These are phyloP conservation scores for Moxostoma hubbsi DNA, from an alignment of 2,797 vertebrate species.

Conservation along the genomic window DNA sequence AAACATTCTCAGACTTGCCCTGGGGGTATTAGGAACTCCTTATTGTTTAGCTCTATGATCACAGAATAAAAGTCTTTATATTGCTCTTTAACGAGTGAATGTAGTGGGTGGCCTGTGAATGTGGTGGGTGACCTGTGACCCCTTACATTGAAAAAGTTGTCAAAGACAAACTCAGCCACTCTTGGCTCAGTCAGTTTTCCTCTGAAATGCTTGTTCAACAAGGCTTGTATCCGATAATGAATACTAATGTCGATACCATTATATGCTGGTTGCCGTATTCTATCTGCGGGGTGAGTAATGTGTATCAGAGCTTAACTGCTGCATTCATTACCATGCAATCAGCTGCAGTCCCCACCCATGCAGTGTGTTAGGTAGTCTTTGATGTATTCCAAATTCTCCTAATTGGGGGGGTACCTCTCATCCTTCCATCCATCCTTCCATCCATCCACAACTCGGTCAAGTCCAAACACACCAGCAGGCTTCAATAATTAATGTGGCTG, in stretches of 20 bases:
- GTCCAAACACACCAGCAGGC: slow-evolving; percentile 51
- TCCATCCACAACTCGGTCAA: slow-evolving; percentile 42
- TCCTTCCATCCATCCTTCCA: slow-evolving; percentile 33
- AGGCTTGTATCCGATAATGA: slow-evolving; percentile 22
- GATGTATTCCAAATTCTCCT: slow-evolving; percentile 35
- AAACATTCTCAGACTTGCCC: background rate
- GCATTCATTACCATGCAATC: slow-evolving; percentile 39
- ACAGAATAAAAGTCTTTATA: no score
- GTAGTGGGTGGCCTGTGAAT: no score
- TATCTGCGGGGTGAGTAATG: slow-evolving; percentile 17
- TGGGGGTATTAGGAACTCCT: no score
- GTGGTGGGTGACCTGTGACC: no score
- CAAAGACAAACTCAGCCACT: background rate
- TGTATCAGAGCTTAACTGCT: slow-evolving; percentile 26
- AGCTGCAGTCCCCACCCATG: slow-evolving; percentile 18
- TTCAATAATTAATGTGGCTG: slow-evolving; percentile 77
- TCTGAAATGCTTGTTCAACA: slow-evolving; percentile 25
- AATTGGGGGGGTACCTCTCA: slow-evolving; percentile 28
- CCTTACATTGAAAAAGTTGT: no score
- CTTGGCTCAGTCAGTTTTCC: background rate
- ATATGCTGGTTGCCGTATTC: slow-evolving; percentile 16
- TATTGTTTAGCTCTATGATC: no score
- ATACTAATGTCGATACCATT: slow-evolving; percentile 38
- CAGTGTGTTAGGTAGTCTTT: slow-evolving; percentile 46
- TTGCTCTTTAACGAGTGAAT: no score